phyloP scores from a whole-genome alignment of 2,888 invertebrate genomes.

The Tillus elongatus region DNA sequence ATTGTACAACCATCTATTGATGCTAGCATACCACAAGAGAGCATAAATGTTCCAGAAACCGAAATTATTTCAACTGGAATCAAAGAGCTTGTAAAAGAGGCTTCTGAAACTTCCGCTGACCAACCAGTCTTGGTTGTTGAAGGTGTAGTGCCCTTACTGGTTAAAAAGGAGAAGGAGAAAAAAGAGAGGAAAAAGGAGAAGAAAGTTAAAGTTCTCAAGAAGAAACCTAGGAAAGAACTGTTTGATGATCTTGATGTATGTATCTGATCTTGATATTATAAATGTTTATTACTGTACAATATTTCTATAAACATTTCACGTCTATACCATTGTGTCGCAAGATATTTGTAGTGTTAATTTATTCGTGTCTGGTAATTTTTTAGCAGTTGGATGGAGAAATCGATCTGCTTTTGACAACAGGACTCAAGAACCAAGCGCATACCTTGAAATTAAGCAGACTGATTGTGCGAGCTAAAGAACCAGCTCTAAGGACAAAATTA shows the following conservation, averaged over 20 bases:
- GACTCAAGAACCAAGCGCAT: conserved; percentile 81
- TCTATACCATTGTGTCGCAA: too few species aligned
- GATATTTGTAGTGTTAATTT: too few species aligned
- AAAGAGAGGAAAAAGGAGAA: conserved; percentile 20
- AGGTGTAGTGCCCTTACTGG: conserved; percentile 10
- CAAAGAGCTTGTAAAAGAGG: conserved; percentile 16
- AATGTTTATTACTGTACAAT: conserved; percentile 7
- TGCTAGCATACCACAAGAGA: too few species aligned
- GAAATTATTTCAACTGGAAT: too few species aligned
- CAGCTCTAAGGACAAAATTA: conserved; percentile 64
- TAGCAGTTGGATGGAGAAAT: conserved; percentile 80
- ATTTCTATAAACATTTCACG: too few species aligned
- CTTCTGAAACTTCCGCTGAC: conserved; percentile 9
- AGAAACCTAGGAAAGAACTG: conserved; percentile 41
- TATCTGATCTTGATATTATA: conserved; percentile 16
- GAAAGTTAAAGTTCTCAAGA: conserved; percentile 28
- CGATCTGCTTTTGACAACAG: conserved; percentile 64
- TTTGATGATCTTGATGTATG: conserved; percentile 57
- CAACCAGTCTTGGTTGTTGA: not conserved
- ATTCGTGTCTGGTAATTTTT: conserved; percentile 14
- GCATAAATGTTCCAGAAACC: too few species aligned
- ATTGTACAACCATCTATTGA: conserved; percentile 1
- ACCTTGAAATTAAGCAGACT: conserved; percentile 82
- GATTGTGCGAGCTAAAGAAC: conserved; percentile 84
- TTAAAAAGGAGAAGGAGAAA: conserved; percentile 12